These are phyloP conservation scores for Apamea crenata DNA, from an alignment of 2,888 invertebrate genomes.

Conservation along the genomic window DNA sequence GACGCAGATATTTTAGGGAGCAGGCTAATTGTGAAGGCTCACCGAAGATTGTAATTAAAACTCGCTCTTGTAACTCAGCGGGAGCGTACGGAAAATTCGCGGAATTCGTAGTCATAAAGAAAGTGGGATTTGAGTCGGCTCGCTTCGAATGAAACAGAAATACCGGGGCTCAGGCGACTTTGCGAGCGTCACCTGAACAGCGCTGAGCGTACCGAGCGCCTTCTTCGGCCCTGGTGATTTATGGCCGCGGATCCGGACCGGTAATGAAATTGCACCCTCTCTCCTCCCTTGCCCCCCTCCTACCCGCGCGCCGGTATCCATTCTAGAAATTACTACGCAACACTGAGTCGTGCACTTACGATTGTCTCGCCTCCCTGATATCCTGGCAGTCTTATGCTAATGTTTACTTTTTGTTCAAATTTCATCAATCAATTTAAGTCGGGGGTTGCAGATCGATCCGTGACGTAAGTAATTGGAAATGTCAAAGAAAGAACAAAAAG, in stretches of 20 bases:
- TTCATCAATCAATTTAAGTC: constrained; percentile 75
- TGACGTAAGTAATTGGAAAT: constrained; percentile 44
- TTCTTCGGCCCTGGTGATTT: constrained; percentile 91
- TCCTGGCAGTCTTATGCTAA: constrained; percentile 80
- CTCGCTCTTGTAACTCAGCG: constrained; percentile 77
- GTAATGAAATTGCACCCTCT: constrained; percentile 91
- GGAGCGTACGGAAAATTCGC: constrained; percentile 78
- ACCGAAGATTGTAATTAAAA: constrained; percentile 84
- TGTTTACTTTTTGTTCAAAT: constrained; percentile 76
- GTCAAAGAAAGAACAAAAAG: constrained; percentile 22
- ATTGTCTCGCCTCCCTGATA: constrained; percentile 74
- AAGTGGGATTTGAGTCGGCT: constrained; percentile 83
- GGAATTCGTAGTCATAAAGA: constrained; percentile 88
- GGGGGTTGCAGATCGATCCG: constrained; percentile 44
- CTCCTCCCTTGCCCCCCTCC: constrained; percentile 78
- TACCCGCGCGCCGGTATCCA: constrained; percentile 79
- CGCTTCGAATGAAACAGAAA: constrained; percentile 85
- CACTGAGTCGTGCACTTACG: constrained; percentile 83
- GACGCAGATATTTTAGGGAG: constrained; percentile 69
- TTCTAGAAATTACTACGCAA: constrained; percentile 90
- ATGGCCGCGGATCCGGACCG: constrained; percentile 90
- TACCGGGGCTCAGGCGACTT: constrained; percentile 85
- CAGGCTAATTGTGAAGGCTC: constrained; percentile 79
- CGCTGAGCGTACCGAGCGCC: constrained; percentile 82
- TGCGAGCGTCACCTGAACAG: constrained; percentile 90